Conservation (phyloP, 2,113 vertebrate species). For the Cheirogaleus medius region DNA sequence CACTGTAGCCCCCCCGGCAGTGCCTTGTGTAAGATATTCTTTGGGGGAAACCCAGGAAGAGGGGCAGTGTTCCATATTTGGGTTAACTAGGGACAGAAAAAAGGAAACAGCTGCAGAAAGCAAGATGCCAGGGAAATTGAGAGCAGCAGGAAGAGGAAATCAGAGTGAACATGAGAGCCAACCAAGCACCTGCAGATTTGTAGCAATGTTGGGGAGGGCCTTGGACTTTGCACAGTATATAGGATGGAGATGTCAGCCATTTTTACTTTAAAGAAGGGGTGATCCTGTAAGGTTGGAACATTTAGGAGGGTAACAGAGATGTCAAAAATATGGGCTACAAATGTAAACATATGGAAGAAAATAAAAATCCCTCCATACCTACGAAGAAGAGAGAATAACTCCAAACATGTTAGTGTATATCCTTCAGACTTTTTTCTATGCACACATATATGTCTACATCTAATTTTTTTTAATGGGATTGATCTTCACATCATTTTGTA, state of each 20-base stretch:
- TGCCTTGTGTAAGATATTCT: neutral
- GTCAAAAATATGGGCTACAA: neutral
- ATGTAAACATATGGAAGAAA: neutral
- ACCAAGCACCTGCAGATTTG: neutral
- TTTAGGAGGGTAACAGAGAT: neutral
- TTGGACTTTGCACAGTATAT: neutral
- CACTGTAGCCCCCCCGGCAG: neutral
- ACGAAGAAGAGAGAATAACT: neutral
- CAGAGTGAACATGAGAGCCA: neutral
- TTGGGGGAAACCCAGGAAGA: neutral
- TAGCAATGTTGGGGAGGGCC: neutral
- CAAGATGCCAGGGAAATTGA: neutral
- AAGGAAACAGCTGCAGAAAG: conserved; percentile 36
- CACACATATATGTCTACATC: neutral
- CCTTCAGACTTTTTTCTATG: neutral
- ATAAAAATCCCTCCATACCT: neutral
- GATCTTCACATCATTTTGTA: neutral
- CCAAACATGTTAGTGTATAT: neutral
- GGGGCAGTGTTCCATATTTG: neutral
- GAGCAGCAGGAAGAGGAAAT: conserved; percentile 44
- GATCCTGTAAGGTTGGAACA: neutral
- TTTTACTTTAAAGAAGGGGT: neutral
- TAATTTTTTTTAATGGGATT: neutral
- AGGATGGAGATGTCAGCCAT: neutral
- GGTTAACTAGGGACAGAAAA: conserved; percentile 54